phyloP scores from a whole-genome alignment of 2,888 invertebrate species.

The Xylota sylvarum region DNA sequence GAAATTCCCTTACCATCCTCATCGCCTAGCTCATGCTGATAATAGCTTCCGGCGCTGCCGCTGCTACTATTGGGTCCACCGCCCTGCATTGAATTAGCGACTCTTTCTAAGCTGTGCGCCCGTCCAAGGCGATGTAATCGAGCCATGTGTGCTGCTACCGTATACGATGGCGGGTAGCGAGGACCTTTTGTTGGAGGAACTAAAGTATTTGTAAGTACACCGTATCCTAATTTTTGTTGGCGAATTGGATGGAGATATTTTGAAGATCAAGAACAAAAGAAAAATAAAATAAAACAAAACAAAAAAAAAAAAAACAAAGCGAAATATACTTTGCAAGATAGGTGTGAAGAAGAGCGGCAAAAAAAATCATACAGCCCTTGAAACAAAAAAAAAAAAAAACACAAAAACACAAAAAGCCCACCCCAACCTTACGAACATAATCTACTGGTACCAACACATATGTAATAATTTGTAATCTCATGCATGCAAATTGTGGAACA shows the following conservation, averaged over 20 bases:
- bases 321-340: constrained; percentile 12
- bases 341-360: not conserved
- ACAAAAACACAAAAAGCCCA: too few relatives aligned
- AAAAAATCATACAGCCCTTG: not conserved
- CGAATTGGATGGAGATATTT: constrained; percentile 2
- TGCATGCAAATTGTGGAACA: constrained; percentile 2
- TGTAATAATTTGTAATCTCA: not conserved
- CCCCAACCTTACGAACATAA: not conserved
- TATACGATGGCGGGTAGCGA: constrained; percentile 91
- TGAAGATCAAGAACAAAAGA: constrained; percentile 52
- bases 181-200: constrained; percentile 73
- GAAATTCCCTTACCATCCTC: constrained; percentile 66
- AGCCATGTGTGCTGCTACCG: constrained; percentile 94
- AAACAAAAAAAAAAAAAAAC: not conserved
- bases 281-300: constrained; percentile 41
- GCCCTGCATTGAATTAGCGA: constrained; percentile 81
- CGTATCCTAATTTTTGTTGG: constrained; percentile 53
- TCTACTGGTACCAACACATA: not conserved
- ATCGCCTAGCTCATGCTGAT: constrained; percentile 67
- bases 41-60: constrained; percentile 49
- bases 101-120: constrained; percentile 94
- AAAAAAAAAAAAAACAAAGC: not conserved
- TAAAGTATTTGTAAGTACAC: constrained; percentile 47
- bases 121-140: constrained; percentile 92
- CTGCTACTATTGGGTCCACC: constrained; percentile 21